Base-by-base conservation (phyloP, 2,797 vertebrate species). In the Coendou prehensilis region DNA sequence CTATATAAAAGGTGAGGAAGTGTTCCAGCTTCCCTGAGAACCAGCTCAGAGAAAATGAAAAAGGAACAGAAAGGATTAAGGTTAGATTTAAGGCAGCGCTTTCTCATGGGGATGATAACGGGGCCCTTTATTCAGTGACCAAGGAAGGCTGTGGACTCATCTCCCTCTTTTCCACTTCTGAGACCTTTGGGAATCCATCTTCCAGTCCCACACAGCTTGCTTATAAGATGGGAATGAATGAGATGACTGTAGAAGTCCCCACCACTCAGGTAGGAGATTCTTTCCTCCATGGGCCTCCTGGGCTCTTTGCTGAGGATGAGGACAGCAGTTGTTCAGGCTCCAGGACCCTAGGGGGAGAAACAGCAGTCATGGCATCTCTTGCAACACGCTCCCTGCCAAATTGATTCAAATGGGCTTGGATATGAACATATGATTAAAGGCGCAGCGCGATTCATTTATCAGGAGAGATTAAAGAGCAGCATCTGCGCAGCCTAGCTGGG, bases 391-490 rank as follows among this genome's bases (percentile, higher is more conserved):
- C 95, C 89, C 97, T 97, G 97, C 97, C 98, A 98, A 98, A 98
- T 97, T 97, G 97, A 98, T 98, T 98, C 98, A 98, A 96, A 98
- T 98, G 97, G 97, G 97, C 97, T 98, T 98, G 97, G 97, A 97
- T 98, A 98, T 98, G 98, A 98, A 98, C 97, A 98, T 98, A 98
- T 98, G 98, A 98, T 98, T 98, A 98, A 98, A 97, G 98, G 97
- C 98, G 95, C 87, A 1, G 97, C 11, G 47, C 14, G 83, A 98
- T 97, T 97, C 97, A 98, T 98, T 98, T 98, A 98, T 98, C 98
- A 98, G 97, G 97, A 97, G 97, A 98, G 97, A 98, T 98, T 98
- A 98, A 98, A 98, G 98, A 97, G 97, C 94, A 28, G 96, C 98
- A 98, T 98, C 98, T 98, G 97, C 80, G 41, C 93, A 97, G 98